Base-by-base conservation (phyloP, 2,797 vertebrate genomes). In the Tenualosa thibaudeaui region DNA sequence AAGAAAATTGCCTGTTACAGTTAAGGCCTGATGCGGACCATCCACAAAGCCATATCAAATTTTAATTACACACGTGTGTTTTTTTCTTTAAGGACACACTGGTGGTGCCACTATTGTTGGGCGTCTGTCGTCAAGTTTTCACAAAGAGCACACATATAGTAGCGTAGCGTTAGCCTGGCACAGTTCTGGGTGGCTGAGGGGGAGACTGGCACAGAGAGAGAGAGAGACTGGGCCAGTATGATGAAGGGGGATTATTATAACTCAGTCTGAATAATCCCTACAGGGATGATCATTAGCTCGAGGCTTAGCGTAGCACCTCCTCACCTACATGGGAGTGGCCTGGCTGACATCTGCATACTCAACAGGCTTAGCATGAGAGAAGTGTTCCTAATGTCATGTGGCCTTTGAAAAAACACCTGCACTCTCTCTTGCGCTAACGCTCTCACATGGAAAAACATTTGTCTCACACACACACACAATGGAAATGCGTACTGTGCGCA, bases 181-280 rank as follows among this genome's bases (percentile, higher is more conserved):
- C 71, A 24, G n/a, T 1, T 24, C 7, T 24, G 58, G 6, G 58
- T 62, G n/a, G 58, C 58, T 9, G 22, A 71, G 62, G 40, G 68
- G 68, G 4, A 5, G 31, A 3, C 68, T 75, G 37, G 68, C 31
- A 75, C 5, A 40, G 1, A 46, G 1, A 46, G 46, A 7, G 50
- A 51, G 50, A 51, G 19, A 78, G 71, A 37, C 71, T 40, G 19
- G 71, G 71, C 71, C 31, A 2, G 19, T 22, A 46, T 78, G 71
- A 78, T 40, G 71, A 43, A 43, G 81, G 24, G 40, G 83, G 84
- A 71, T 56, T 56, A 71, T 81, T 84, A 83, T 50, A 78, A 81
- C 56, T 60, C 3, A 43, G 9, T 60, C 65, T 82, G 82, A 56
- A 6, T 81, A 85, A 85, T 88, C 82, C 82, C 49, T 50, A 78